Evolutionary conservation across 1,140 invertebrate species (phyloP), one percentile per base, ranked within the genome.

Genomic region (Aphelinus certus): DNA sequence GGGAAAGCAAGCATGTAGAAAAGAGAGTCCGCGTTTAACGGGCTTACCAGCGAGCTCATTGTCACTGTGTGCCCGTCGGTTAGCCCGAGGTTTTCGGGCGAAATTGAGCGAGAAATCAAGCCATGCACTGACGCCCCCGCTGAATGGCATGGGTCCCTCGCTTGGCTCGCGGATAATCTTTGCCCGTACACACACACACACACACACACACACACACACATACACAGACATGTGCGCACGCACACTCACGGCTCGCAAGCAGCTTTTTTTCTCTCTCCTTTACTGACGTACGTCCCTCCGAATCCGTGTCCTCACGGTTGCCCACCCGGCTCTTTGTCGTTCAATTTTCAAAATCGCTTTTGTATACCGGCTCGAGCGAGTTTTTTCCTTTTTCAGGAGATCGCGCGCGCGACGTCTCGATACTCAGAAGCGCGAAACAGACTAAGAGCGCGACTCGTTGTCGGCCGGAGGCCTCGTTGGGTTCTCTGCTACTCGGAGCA

Each of bases 41-140:
- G 72, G 69, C 78, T 79, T 79, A 79, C 66, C 70, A 65, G 73
- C 58, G 67, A 74, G 56, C 64, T n/a, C 6, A 62, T 42, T 60
- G 26, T 49, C 7, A 46, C 6, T 45, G 69, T n/a, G 4, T 6
- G 26, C 26, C 26, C 26, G 26, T 26, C 26, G 26, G 26, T 26
- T 26, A 26, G 26, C 26, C 26, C 26, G 26, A 26, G 26, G 26
- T 26, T 26, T 80, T 77, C 72, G 78, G 68, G 73, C 70, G 81
- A 84, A 85, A 84, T 84, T 84, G 83, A 84, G 84, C 81, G 83
- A 83, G 81, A 84, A 84, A 85, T 83, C 81, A 82, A 83, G 81
- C 79, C 79, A 82, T 79, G 81, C 83, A 79, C 80, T 83, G 79
- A 83, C 84, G 78, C 84, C 83, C 80, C 78, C 79, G 78, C 58